Evolutionary conservation across 1,140 invertebrate genomes (phyloP), one percentile per base, ranked within the genome.

Genomic region (Laupala kohalensis): DNA sequence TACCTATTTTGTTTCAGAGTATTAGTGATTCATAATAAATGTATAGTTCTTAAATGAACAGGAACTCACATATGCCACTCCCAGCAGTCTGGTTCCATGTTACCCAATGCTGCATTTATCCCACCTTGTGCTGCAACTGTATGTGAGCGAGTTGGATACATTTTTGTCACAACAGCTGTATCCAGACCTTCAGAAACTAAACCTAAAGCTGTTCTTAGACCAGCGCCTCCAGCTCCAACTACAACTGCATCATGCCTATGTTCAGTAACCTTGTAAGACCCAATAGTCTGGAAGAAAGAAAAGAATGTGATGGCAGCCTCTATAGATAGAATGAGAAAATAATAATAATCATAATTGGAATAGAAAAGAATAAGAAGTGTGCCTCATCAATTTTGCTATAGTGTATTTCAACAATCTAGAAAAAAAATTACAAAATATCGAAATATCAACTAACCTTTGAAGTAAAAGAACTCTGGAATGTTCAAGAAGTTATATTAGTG

Each of bases 51-150:
- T n/a, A 25, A 53, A 53, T 53, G 4, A 53, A 53, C 37, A 53
- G 37, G 1, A 53, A 75, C 71, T 73, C 77, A 96, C 90, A 98
- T 97, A 79, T 99, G 97, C 90, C 93, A 99, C 37, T 90, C 87
- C 97, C 97, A 99, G 76, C 94, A 90, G 78, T 99, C 96, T 24
- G 89, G 88, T 83, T 98, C 96, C 92, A 96, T 96, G 78, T 96
- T 95, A 67, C 93, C 93, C 76, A 91, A 81, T 28, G 96, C 95
- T 71, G 96, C 96, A 87, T 98, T 98, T 73, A 99, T 95, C 71
- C 97, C 97, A 74, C 97, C 95, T 82, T 99, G 97, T 24, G 97
- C 97, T 74, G 97, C 96, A 19, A 99, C 96, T 2, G 97, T 99
- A 79, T 99, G 96, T 67, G 95, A 97, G 72, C 94, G 84, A 2